Evolutionary conservation across 1,140 invertebrate species (phyloP).

Genomic region (Oncopeltus fasciatus): DNA sequence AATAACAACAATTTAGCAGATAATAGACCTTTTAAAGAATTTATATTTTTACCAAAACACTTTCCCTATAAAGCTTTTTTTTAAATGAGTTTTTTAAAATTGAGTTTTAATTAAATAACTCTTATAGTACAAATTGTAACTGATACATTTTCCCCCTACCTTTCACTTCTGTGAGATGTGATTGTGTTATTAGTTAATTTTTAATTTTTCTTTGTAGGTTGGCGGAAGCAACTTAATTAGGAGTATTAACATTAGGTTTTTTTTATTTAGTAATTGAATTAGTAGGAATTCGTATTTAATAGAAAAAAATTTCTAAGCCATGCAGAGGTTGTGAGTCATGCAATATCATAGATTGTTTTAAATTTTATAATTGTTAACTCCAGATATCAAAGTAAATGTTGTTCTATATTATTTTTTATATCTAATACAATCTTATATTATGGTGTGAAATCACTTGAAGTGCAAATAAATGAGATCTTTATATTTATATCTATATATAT

Average conservation of each 20-base stretch:
- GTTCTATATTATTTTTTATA: slow-evolving; percentile 5
- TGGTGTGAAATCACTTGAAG: background rate
- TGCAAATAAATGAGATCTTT: background rate
- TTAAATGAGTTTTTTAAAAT: too few relatives aligned
- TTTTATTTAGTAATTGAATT: background rate
- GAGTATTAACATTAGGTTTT: background rate
- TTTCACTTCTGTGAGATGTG: too few relatives aligned
- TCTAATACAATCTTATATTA: background rate
- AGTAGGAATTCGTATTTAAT: background rate
- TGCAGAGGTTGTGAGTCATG: slow-evolving; percentile 5
- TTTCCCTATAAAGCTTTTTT: too few relatives aligned
- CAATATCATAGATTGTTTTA: background rate
- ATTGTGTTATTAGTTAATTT: too few relatives aligned
- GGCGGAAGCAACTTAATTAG: slow-evolving; percentile 8
- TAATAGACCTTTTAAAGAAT: too few relatives aligned
- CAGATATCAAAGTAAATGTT: background rate
- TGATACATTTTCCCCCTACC: too few relatives aligned
- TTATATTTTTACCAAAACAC: too few relatives aligned
- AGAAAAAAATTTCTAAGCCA: background rate
- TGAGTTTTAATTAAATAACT: too few relatives aligned
- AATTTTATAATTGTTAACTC: background rate
- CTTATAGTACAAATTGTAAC: too few relatives aligned
- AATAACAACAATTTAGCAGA: too few relatives aligned
- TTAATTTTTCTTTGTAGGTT: background rate
- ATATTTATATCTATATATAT: background rate